Conservation (phyloP, 1,140 invertebrate genomes). For the Cylas formicarius region DNA sequence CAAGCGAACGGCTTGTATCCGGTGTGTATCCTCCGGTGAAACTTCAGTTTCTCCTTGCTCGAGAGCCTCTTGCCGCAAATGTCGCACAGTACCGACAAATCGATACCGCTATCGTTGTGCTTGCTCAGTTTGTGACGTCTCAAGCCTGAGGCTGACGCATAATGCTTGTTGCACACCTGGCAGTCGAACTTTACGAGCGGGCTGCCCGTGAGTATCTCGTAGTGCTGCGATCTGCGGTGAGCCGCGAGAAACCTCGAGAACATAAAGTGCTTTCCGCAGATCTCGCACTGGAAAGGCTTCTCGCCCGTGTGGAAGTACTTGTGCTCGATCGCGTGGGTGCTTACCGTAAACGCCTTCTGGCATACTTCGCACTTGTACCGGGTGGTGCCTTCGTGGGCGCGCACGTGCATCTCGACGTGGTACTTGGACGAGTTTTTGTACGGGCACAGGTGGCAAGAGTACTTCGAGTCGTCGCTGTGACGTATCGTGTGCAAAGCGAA, state of each 20-base stretch:
- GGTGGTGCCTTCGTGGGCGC: constrained; percentile 41
- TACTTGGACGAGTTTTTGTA: constrained; percentile 43
- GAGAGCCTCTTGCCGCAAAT: constrained; percentile 76
- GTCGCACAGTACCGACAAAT: constrained; percentile 50
- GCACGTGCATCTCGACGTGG: constrained; percentile 41
- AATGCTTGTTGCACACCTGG: constrained; percentile 38
- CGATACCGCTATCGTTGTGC: constrained; percentile 32
- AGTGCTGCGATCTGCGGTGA: constrained; percentile 37
- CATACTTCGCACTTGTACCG: constrained; percentile 48
- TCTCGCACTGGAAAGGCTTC: constrained; percentile 54
- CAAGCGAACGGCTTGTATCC: constrained; percentile 69
- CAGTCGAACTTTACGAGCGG: constrained; percentile 40
- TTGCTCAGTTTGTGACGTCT: constrained; percentile 36
- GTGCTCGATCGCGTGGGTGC: constrained; percentile 43
- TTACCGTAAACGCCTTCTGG: constrained; percentile 45
- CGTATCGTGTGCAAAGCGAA: constrained; percentile 36
- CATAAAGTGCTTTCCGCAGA: constrained; percentile 50
- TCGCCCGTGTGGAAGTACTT: constrained; percentile 49
- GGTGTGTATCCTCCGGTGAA: constrained; percentile 63
- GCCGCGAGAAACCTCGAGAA: constrained; percentile 39
- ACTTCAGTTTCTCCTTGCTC: constrained; percentile 61
- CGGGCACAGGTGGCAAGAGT: constrained; percentile 42
- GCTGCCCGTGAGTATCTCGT: constrained; percentile 38
- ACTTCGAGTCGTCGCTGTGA: constrained; percentile 37
- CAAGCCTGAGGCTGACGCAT: constrained; percentile 37